Evolutionary conservation across 2,797 vertebrate species (phyloP).

Genomic region (Manis crassicaudata): DNA sequence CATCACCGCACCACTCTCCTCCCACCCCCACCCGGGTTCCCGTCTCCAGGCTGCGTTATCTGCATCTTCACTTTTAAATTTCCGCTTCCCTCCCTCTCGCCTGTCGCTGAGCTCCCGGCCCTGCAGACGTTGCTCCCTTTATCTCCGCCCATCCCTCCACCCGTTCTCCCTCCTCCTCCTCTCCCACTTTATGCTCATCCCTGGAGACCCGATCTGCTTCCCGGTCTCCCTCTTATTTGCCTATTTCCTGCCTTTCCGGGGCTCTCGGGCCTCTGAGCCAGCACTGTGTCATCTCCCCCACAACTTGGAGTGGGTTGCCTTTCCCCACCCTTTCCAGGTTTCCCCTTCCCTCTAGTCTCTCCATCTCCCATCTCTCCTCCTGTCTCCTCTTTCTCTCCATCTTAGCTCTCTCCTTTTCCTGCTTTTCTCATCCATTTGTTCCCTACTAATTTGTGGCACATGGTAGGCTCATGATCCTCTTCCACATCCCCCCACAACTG

Average conservation of each 20-base stretch:
- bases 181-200: conserved; percentile 54
- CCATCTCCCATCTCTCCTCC: not conserved
- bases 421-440: not conserved
- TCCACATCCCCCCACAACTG: not conserved
- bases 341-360: not conserved
- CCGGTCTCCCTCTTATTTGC: not conserved
- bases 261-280: not conserved
- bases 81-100: conserved; percentile 81
- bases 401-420: no score
- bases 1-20: not conserved
- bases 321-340: not conserved
- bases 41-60: conserved; percentile 82
- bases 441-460: not conserved
- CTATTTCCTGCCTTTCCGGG: not conserved
- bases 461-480: not conserved
- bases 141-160: conserved; percentile 45
- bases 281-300: not conserved
- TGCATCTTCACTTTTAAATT: conserved; percentile 84
- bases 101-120: conserved; percentile 71
- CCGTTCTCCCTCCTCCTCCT: conserved; percentile 21
- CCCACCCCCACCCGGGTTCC: conserved; percentile 47
- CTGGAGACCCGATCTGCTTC: conserved; percentile 57
- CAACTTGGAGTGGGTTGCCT: not conserved
- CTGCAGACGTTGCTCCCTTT: conserved; percentile 66
- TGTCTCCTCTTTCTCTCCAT: not conserved